Percentiles rank a stretch among this genome's conserved stretches.
Evolutionary conservation across 2,113 vertebrate species (phyloP).

Genomic region (Notarius quadriscutis): DNA sequence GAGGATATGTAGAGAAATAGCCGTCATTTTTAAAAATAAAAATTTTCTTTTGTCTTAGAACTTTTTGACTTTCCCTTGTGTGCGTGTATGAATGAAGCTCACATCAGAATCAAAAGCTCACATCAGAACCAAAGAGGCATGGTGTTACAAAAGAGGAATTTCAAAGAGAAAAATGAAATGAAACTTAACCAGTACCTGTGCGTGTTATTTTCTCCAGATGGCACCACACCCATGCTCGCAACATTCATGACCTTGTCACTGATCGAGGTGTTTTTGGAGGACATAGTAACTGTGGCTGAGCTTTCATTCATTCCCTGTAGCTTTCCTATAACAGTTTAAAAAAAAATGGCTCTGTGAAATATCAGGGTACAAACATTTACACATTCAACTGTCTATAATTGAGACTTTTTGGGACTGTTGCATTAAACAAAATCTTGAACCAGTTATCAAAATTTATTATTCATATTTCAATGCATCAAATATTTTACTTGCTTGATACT

Average conservation of each 20-base stretch:
- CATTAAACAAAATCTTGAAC: not conserved
- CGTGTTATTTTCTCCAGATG: constrained; percentile 78
- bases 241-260: constrained; percentile 80
- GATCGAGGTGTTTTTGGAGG: constrained; percentile 79
- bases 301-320: constrained; percentile 94
- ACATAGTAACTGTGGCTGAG: constrained; percentile 76
- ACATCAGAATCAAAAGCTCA: not conserved
- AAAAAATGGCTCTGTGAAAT: not conserved
- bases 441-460: not conserved
- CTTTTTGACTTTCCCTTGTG: no score
- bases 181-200: constrained; percentile 75
- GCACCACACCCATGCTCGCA: constrained; percentile 85
- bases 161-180: not conserved
- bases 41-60: no score
- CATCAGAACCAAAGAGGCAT: not conserved
- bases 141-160: not conserved
- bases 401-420: not conserved
- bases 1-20: no score
- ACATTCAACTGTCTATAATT: not conserved
- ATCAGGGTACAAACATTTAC: not conserved
- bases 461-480: no score
- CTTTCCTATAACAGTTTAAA: constrained; percentile 75
- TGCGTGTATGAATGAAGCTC: not conserved
- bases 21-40: no score
- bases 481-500: no score